Percentiles rank a stretch among this genome's conserved stretches.
phyloP scores from a whole-genome alignment of 2,888 invertebrate species.

The Mesoligia furuncula region DNA sequence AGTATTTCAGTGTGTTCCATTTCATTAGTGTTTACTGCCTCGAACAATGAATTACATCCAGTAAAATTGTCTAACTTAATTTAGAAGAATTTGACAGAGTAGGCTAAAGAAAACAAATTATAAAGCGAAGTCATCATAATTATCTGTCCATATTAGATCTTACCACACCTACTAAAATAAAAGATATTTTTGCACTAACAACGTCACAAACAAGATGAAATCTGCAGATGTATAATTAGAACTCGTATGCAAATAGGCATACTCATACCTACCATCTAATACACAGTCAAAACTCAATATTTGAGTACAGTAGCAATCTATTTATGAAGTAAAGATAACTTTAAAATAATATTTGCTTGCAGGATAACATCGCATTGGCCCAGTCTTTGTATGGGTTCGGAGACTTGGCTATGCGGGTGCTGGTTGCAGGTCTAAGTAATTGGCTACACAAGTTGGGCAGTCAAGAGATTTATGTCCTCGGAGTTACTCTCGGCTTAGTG shows the following conservation, averaged over 20 bases:
- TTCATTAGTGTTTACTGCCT: background rate
- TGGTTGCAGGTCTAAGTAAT: slow-evolving; percentile 89
- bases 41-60: background rate
- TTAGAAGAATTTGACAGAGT: background rate
- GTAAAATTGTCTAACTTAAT: background rate
- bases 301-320: background rate
- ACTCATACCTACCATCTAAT: background rate
- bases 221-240: too few relatives aligned
- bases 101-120: background rate
- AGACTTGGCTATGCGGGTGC: slow-evolving; percentile 91
- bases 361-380: slow-evolving; percentile 91
- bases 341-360: slow-evolving; percentile 61
- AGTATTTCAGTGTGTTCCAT: background rate
- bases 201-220: background rate
- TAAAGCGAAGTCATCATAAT: background rate
- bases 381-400: slow-evolving; percentile 91
- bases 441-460: slow-evolving; percentile 89
- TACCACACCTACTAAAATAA: background rate
- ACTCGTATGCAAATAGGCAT: background rate
- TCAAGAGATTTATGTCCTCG: slow-evolving; percentile 91
- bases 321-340: background rate
- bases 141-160: background rate
- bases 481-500: slow-evolving; percentile 84
- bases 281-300: slow-evolving; percentile 14
- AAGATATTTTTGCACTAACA: background rate